Evolutionary conservation across 2,113 vertebrate genomes (phyloP), one percentile per base, ranked within the genome.

Genomic region (Smithornis capensis): DNA sequence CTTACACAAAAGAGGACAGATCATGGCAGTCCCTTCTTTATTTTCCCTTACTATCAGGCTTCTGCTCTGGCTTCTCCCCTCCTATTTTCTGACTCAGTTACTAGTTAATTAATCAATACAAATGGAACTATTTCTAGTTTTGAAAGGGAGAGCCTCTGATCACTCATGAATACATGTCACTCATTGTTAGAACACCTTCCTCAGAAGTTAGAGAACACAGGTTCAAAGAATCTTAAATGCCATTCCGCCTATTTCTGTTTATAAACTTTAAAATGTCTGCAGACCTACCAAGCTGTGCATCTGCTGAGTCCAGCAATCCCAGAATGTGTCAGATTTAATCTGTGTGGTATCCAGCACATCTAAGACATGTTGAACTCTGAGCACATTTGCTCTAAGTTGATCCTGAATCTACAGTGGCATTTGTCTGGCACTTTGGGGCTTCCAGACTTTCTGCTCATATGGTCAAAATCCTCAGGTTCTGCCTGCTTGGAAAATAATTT

Each of bases 251-350:
- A 0, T 85, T 83, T 69, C 57, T 91, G 53, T 60, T 75, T 70
- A 57, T 45, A 80, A 85, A 83, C 37, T 77, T 88, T 14, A 55
- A 73, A 83, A 94, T 67, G 33, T 27, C 63, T 93, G 60, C 50
- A 77, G 83, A 67, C 14, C n/a, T 65, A 80, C 18, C 59, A 88
- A 75, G 47, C 59, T 93, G 45, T 83, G 49, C 85, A 92, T 83
- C 88, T 94, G 71, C 79, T 70, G 63, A 90, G 67, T 42, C 83
- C 42, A 67, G 47, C 67, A 86, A 73, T 93, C 67, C 75, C 71
- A 93, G 59, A 94, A 92, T 50, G 55, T 90, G 88, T 94, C 90
- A 93, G 27, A 70, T 92, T 85, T 93, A 80, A 95, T 91, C 76
- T 87, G 31, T 69, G 64, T 70, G 55, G 23, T 17, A 83, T 63